Evolutionary conservation across 2,888 invertebrate genomes (phyloP).

Genomic region (Dexiosoma caninum): DNA sequence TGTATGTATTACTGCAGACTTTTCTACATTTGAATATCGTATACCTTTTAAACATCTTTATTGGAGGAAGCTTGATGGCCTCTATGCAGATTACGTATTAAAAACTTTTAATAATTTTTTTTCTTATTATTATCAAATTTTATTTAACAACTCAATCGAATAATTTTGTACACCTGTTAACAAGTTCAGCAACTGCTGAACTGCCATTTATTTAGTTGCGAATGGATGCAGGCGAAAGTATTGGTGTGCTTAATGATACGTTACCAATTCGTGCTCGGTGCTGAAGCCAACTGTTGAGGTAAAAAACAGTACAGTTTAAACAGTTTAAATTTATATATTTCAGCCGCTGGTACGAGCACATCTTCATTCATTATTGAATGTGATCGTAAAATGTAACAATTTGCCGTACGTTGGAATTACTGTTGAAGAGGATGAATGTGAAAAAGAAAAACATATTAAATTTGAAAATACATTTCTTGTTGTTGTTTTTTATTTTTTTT

Average conservation of each 20-base stretch:
- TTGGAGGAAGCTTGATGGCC: neutral
- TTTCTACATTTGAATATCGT: no score
- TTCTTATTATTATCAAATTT: neutral
- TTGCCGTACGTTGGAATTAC: neutral
- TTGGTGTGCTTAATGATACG: slow-evolving; percentile 25
- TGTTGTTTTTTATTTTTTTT: slow-evolving; percentile 1
- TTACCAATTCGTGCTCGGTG: slow-evolving; percentile 36
- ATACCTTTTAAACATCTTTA: neutral
- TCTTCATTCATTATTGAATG: slow-evolving; percentile 47
- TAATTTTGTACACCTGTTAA: slow-evolving; percentile 47
- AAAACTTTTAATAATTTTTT: no score
- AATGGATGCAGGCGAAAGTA: neutral
- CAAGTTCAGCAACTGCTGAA: neutral
- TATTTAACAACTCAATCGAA: slow-evolving; percentile 26
- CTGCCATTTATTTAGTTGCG: neutral
- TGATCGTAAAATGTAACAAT: slow-evolving; percentile 35
- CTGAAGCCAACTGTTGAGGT: neutral
- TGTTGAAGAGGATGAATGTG: neutral
- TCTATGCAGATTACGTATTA: no score
- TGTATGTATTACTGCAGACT: no score
- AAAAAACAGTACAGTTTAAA: slow-evolving; percentile 8
- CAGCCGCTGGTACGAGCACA: slow-evolving; percentile 3
- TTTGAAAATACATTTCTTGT: neutral
- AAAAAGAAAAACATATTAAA: slow-evolving; percentile 13
- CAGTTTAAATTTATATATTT: slow-evolving; percentile 19